Evolutionary conservation across 2,797 vertebrate genomes (phyloP).

Genomic region (Liparis tanakae): DNA sequence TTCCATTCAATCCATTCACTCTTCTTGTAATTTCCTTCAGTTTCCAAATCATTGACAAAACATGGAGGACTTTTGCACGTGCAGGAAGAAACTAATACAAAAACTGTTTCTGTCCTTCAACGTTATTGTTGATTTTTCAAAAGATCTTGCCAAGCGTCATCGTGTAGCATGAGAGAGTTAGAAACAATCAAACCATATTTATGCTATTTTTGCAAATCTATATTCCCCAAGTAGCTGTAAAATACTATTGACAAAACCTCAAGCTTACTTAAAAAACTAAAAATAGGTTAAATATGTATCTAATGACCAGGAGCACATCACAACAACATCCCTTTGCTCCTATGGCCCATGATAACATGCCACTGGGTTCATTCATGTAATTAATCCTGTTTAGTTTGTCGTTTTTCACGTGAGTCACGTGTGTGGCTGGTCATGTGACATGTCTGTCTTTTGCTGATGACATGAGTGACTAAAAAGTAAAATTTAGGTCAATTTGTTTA

Average conservation of each 20-base stretch:
- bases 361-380: neutral
- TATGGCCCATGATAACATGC: neutral
- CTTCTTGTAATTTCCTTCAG: neutral
- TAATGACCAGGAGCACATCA: neutral
- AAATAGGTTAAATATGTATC: neutral
- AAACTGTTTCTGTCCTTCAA: neutral
- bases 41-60: neutral
- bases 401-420: neutral
- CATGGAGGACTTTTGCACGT: neutral
- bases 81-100: neutral
- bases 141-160: neutral
- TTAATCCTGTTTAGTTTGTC: neutral
- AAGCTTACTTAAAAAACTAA: neutral
- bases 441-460: neutral
- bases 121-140: neutral
- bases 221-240: neutral
- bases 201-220: conserved; percentile 7
- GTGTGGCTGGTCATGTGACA: too few species aligned
- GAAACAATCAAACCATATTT: neutral
- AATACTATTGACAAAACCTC: neutral
- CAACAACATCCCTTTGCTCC: neutral
- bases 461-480: neutral
- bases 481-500: neutral
- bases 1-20: neutral
- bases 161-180: neutral